A percentile compares a stretch with the other conserved stretches of the same genome.
These are phyloP conservation scores for Calosoma granatense DNA, from an alignment of 1,140 invertebrate species.

Conservation along the genomic window DNA sequence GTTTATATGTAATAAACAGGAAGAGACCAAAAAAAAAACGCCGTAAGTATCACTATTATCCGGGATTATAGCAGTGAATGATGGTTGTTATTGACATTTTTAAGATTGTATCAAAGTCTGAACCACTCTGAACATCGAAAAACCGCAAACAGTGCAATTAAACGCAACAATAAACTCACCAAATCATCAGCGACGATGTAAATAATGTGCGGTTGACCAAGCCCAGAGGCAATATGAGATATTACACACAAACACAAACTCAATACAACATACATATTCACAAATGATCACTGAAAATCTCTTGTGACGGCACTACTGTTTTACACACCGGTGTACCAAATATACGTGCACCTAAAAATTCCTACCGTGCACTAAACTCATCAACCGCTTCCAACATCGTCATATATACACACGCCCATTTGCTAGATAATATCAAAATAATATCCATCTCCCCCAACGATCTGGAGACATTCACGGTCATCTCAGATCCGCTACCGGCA, in stretches of 20 bases:
- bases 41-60: too few species aligned
- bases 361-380: neutral
- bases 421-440: slow-evolving; percentile 7
- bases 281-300: neutral
- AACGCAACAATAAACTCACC: slow-evolving; percentile 39
- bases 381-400: neutral
- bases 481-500: neutral
- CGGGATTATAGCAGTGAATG: too few species aligned
- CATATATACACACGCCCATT: neutral
- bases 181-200: slow-evolving; percentile 60
- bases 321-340: neutral
- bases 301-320: neutral
- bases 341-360: neutral
- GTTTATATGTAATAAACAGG: too few species aligned
- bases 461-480: neutral
- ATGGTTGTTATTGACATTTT: too few species aligned
- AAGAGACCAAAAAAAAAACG: too few species aligned
- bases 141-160: too few species aligned
- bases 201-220: slow-evolving; percentile 44
- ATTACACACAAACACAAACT: neutral
- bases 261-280: neutral
- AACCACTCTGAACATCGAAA: too few species aligned
- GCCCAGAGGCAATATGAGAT: neutral
- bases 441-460: neutral
- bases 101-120: too few species aligned